phyloP scores from a whole-genome alignment of 2,888 invertebrate genomes.

The Cephus spinipes region DNA sequence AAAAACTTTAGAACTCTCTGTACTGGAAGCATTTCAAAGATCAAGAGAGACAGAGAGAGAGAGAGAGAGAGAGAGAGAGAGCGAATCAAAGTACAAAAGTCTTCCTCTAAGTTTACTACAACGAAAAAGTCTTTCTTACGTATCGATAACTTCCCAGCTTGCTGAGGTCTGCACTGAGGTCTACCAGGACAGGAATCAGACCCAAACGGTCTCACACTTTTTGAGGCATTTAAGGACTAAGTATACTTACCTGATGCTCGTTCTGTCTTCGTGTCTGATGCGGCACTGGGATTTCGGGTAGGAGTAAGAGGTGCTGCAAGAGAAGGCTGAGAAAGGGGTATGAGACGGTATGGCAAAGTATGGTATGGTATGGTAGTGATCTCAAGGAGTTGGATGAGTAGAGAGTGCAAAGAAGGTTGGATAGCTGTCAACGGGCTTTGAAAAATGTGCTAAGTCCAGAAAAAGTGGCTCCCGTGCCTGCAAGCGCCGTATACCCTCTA shows the following conservation, averaged over 20 bases:
- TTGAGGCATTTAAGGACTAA: background rate
- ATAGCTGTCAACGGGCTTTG: conserved; percentile 60
- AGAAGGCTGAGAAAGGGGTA: conserved; percentile 16
- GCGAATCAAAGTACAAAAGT: background rate
- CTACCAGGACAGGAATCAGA: background rate
- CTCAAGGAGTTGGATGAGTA: conserved; percentile 18
- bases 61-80: conserved; percentile 4
- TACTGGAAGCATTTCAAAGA: background rate
- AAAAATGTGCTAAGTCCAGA: conserved; percentile 61
- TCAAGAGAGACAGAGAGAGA: background rate
- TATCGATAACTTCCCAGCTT: background rate
- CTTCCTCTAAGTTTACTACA: background rate
- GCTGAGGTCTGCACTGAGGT: background rate
- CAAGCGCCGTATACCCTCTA: conserved; percentile 48
- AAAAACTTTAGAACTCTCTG: background rate
- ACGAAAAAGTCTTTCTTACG: background rate
- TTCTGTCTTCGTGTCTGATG: background rate
- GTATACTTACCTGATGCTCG: background rate
- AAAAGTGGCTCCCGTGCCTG: conserved; percentile 55
- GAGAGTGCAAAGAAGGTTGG: conserved; percentile 38
- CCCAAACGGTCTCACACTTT: background rate
- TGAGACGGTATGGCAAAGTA: conserved; percentile 24
- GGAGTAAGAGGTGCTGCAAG: conserved; percentile 34
- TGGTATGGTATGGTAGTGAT: conserved; percentile 18
- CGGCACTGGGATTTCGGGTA: conserved; percentile 14